Evolutionary conservation across 2,797 vertebrate genomes (phyloP).

Genomic region (Taeniopygia guttata): DNA sequence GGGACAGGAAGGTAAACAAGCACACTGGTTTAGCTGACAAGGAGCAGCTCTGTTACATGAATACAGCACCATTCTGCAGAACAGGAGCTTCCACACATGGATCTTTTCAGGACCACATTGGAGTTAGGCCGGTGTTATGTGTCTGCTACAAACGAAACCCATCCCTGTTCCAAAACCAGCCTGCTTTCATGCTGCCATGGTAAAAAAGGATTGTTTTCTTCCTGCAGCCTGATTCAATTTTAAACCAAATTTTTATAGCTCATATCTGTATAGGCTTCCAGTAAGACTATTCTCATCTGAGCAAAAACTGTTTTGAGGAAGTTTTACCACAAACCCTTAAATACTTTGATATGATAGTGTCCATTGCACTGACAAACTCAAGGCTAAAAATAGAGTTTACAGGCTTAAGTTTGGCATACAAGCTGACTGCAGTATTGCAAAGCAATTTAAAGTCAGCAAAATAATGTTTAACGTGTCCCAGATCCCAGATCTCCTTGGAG

Average conservation of each 20-base stretch:
- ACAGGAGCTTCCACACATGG: neutral
- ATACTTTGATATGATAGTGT: conserved; percentile 63
- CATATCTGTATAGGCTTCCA: conserved; percentile 57
- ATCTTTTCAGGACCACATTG: neutral
- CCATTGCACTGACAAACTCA: conserved; percentile 55
- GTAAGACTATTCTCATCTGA: conserved; percentile 66
- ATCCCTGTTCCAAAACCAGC: neutral
- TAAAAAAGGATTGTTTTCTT: conserved; percentile 53
- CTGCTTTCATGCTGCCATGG: neutral
- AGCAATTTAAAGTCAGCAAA: conserved; percentile 58
- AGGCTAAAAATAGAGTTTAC: conserved; percentile 70
- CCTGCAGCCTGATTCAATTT: conserved; percentile 59
- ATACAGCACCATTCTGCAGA: neutral
- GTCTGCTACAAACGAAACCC: neutral
- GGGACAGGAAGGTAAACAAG: neutral
- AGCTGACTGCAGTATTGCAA: conserved; percentile 52
- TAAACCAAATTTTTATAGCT: conserved; percentile 50
- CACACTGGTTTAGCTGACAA: neutral
- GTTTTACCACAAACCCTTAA: conserved; percentile 66
- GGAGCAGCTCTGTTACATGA: neutral
- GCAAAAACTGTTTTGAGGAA: conserved; percentile 60
- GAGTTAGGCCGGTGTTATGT: neutral
- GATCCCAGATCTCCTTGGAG: conserved; percentile 31
- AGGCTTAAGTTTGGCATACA: conserved; percentile 49
- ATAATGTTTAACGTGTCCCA: conserved; percentile 46